Conservation (phyloP, 2,888 invertebrate genomes). For the Palloptera scutellata region DNA sequence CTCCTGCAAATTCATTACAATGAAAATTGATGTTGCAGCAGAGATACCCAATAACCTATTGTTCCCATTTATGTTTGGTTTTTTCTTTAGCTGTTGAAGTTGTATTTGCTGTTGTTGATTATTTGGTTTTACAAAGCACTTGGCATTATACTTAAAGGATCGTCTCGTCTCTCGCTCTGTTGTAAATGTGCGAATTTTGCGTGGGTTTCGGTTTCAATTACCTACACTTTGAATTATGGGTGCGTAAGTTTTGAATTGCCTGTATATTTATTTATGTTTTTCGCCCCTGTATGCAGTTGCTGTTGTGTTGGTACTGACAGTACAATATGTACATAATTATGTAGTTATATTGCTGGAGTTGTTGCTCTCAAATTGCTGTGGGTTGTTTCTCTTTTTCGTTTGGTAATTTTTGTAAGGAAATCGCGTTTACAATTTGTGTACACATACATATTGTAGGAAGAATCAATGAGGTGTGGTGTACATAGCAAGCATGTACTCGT, state of each 20-base stretch:
- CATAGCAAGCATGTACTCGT: not conserved
- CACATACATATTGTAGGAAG: no score
- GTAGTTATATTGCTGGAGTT: not conserved
- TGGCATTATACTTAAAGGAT: constrained; percentile 42
- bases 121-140: not conserved
- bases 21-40: constrained; percentile 4
- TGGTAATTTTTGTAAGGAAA: not conserved
- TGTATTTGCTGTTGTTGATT: constrained; percentile 27
- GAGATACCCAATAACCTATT: constrained; percentile 35
- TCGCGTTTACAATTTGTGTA: no score
- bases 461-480: not conserved
- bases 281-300: not conserved
- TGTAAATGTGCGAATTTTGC: constrained; percentile 43
- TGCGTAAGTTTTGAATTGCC: constrained; percentile 34
- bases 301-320: not conserved
- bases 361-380: not conserved
- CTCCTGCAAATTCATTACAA: not conserved
- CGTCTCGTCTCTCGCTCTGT: constrained; percentile 29
- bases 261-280: not conserved
- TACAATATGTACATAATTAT: not conserved
- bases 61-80: constrained; percentile 29
- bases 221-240: constrained; percentile 39
- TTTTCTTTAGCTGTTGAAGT: constrained; percentile 18
- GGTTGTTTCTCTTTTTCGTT: not conserved
- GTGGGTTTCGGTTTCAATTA: constrained; percentile 53